Conservation (phyloP, 2,888 invertebrate genomes). For the Pegoplata infirma region DNA sequence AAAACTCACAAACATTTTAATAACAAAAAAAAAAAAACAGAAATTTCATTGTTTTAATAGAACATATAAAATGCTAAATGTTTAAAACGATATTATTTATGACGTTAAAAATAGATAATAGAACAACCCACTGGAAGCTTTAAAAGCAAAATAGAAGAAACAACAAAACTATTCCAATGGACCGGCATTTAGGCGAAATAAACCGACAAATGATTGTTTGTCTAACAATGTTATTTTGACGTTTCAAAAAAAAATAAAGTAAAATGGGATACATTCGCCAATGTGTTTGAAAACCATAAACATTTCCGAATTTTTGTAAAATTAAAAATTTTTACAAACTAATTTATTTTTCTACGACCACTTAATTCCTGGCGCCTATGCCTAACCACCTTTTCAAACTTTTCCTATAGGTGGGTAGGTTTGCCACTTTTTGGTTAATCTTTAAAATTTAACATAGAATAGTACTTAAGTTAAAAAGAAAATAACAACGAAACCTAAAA, state of each 20-base stretch:
- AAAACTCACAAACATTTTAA: not conserved
- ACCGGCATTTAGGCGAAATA: not conserved
- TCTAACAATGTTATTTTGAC: constrained; percentile 24
- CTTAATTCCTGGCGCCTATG: too few species aligned
- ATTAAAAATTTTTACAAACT: too few species aligned
- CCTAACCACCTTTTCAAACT: too few species aligned
- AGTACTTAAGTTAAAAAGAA: too few species aligned
- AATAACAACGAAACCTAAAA: too few species aligned
- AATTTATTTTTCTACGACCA: too few species aligned
- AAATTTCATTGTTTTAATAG: constrained; percentile 34
- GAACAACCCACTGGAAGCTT: constrained; percentile 7
- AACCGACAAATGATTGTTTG: constrained; percentile 22
- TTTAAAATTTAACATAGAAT: too few species aligned
- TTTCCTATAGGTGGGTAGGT: too few species aligned
- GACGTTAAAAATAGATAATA: constrained; percentile 29
- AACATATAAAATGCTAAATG: constrained; percentile 19
- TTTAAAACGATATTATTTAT: constrained; percentile 40
- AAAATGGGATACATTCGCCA: too few species aligned
- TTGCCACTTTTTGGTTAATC: too few species aligned
- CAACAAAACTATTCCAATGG: not conserved
- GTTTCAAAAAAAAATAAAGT: not conserved
- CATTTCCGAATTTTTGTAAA: too few species aligned
- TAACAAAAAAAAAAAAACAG: not conserved
- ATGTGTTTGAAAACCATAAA: too few species aligned
- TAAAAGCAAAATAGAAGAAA: not conserved